phyloP scores from a whole-genome alignment of 2,888 invertebrate genomes.

The Tipula vernalis region DNA sequence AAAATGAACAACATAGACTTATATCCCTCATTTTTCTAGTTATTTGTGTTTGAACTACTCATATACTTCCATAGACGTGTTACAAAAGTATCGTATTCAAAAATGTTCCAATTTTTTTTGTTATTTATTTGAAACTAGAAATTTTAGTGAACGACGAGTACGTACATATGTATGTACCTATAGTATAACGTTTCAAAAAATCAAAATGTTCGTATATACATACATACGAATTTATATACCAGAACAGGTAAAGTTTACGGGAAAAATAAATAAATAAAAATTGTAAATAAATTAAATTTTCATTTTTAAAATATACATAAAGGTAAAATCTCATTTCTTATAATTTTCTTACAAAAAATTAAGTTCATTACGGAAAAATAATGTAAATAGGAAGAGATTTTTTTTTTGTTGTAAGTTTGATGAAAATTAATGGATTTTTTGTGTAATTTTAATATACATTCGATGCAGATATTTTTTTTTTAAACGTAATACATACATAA shows the following conservation, averaged over 20 bases:
- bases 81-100: too few relatives aligned
- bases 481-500: too few relatives aligned
- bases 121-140: too few relatives aligned
- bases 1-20: too few relatives aligned
- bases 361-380: background rate
- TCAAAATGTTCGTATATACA: too few relatives aligned
- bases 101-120: too few relatives aligned
- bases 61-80: too few relatives aligned
- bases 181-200: too few relatives aligned
- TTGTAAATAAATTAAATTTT: background rate
- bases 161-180: too few relatives aligned
- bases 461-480: background rate
- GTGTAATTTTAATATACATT: background rate
- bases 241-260: background rate
- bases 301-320: background rate
- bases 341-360: background rate
- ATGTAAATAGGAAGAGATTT: background rate
- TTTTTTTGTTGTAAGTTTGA: background rate
- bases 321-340: background rate
- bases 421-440: background rate
- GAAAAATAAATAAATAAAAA: background rate
- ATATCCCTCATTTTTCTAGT: too few relatives aligned
- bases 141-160: too few relatives aligned
- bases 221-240: background rate
- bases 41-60: too few relatives aligned